These are phyloP conservation scores for Orthonyx spaldingii DNA, from an alignment of 2,113 vertebrate species.

Conservation along the genomic window DNA sequence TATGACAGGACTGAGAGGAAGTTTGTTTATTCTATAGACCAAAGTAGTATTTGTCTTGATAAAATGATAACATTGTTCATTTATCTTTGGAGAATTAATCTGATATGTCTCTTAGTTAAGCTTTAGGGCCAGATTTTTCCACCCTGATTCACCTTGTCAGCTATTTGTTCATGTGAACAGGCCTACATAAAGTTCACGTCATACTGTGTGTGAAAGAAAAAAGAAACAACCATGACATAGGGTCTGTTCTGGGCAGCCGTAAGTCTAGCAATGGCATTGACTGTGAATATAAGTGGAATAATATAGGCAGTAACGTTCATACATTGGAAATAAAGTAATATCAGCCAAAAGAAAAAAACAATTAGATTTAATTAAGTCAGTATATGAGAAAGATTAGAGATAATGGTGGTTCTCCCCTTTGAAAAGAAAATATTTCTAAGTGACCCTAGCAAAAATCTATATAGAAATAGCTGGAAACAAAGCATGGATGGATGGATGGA, in stretches of 20 bases:
- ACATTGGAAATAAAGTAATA: not conserved
- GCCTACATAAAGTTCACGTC: not conserved
- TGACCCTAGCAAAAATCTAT: not conserved
- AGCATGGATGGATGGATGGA: not conserved
- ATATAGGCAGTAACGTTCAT: not conserved
- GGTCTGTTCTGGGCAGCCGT: not conserved
- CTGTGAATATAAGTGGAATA: not conserved
- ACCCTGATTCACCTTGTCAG: not conserved
- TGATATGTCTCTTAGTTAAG: not conserved
- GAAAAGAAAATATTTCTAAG: not conserved
- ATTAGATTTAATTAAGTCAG: not conserved
- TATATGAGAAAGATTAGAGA: not conserved
- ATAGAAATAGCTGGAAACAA: not conserved
- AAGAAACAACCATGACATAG: not conserved
- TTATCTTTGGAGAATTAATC: constrained; percentile 2
- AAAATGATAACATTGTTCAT: constrained; percentile 40
- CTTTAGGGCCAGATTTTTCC: constrained; percentile 5
- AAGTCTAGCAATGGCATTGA: not conserved
- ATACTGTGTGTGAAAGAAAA: not conserved
- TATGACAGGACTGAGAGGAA: constrained; percentile 25
- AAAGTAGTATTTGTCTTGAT: constrained; percentile 41
- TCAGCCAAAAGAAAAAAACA: not conserved
- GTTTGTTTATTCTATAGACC: constrained; percentile 29
- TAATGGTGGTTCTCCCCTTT: not conserved
- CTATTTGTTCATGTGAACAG: not conserved